Percentiles rank a stretch among this genome's conserved stretches.
phyloP scores from a whole-genome alignment of 2,113 vertebrate species.

The Capreolus pygargus region DNA sequence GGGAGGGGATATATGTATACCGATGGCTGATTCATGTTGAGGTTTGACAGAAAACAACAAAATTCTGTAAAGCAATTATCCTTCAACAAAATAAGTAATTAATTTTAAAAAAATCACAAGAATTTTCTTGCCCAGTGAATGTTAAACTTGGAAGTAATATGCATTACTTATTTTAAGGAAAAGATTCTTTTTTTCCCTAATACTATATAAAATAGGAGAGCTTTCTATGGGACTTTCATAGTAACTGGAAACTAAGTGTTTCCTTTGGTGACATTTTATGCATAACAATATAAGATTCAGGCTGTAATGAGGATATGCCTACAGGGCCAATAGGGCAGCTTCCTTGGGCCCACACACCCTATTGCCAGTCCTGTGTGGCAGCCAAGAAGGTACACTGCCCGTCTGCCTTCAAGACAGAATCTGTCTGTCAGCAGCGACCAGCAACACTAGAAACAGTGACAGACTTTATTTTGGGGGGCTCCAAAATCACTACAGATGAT shows the following conservation, averaged over 20 bases:
- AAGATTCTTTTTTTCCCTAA: neutral
- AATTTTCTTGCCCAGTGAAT: neutral
- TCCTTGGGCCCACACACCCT: neutral
- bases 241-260: neutral
- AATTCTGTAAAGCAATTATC: neutral
- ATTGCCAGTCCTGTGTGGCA: neutral
- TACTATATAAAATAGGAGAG: neutral
- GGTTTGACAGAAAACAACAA: neutral
- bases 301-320: neutral
- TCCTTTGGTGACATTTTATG: neutral
- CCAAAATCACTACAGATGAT: neutral
- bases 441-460: neutral
- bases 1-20: neutral
- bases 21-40: neutral
- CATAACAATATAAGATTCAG: neutral
- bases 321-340: neutral
- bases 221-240: neutral
- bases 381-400: neutral
- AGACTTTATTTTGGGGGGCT: neutral
- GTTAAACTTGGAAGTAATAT: neutral
- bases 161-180: neutral
- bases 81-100: neutral
- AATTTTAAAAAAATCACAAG: neutral
- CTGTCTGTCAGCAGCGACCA: neutral
- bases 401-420: neutral